phyloP scores from a whole-genome alignment of 2,888 invertebrate genomes.

The Bombylius major region DNA sequence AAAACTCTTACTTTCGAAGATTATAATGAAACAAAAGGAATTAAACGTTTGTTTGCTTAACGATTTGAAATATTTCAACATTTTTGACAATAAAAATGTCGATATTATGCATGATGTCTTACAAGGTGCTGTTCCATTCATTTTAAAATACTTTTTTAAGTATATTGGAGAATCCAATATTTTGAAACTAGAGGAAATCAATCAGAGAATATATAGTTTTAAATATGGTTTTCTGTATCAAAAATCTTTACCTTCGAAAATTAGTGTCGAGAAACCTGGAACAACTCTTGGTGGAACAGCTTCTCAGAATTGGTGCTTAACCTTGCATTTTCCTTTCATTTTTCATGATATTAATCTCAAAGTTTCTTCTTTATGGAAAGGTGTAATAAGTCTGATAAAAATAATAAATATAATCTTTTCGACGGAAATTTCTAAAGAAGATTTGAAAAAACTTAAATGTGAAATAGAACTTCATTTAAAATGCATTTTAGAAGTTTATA shows the following conservation, averaged over 20 bases:
- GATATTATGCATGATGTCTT: conserved; percentile 4
- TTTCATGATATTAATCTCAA: neutral
- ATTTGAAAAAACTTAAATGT: no score
- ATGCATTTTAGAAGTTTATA: no score
- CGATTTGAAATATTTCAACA: neutral
- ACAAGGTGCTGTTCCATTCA: conserved; percentile 1
- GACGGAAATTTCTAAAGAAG: neutral
- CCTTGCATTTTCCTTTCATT: neutral
- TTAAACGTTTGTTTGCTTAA: neutral
- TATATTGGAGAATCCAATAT: neutral
- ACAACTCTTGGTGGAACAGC: neutral
- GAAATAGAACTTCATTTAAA: no score
- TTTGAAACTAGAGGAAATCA: neutral
- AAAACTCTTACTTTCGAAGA: no score
- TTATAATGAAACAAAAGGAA: no score
- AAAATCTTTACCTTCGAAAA: neutral
- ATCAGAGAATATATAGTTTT: neutral
- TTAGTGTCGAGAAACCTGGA: neutral
- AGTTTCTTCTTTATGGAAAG: neutral
- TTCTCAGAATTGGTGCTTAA: neutral
- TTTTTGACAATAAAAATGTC: neutral
- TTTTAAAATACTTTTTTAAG: neutral
- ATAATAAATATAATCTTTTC: conserved; percentile 1
- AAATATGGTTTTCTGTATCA: neutral
- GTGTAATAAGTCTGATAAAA: neutral